Percentiles rank a stretch among this genome's conserved stretches.
Conservation (phyloP, 2,113 vertebrate genomes). For the Hoplias malabaricus region DNA sequence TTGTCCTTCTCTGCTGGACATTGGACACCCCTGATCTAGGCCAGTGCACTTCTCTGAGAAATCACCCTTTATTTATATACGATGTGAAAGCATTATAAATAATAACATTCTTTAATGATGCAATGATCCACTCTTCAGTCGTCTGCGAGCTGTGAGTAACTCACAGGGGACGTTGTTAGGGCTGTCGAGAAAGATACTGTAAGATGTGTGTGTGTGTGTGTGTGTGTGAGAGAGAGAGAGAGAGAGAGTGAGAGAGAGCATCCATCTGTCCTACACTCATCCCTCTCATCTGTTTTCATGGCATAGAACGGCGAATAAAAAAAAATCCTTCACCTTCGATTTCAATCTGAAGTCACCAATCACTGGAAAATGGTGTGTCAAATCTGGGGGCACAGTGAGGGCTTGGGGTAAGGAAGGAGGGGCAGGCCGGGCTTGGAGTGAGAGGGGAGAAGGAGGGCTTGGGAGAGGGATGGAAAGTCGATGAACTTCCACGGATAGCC, state of each 20-base stretch:
- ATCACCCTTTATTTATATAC: neutral
- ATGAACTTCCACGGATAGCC: conserved; percentile 51
- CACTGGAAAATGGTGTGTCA: conserved; percentile 68
- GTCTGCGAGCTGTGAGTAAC: neutral
- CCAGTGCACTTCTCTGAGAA: no score
- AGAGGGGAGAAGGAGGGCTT: neutral
- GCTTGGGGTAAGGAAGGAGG: conserved; percentile 42
- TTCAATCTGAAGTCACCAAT: conserved; percentile 67
- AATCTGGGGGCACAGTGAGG: conserved; percentile 49
- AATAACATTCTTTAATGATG: neutral
- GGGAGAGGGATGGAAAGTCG: neutral
- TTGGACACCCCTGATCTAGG: no score
- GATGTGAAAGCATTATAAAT: neutral
- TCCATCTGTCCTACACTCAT: conserved; percentile 9
- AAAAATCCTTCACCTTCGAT: conserved; percentile 59
- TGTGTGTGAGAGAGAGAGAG: neutral
- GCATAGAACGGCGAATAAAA: conserved; percentile 13
- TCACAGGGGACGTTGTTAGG: neutral
- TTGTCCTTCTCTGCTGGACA: no score
- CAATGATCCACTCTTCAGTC: neutral
- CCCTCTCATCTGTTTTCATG: conserved; percentile 51
- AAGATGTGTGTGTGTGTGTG: no score
- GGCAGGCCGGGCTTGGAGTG: conserved; percentile 12
- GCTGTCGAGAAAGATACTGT: neutral
- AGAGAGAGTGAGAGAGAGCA: neutral